Evolutionary conservation across 2,888 invertebrate species (phyloP).

Genomic region (Pachycephus smyrnensis): DNA sequence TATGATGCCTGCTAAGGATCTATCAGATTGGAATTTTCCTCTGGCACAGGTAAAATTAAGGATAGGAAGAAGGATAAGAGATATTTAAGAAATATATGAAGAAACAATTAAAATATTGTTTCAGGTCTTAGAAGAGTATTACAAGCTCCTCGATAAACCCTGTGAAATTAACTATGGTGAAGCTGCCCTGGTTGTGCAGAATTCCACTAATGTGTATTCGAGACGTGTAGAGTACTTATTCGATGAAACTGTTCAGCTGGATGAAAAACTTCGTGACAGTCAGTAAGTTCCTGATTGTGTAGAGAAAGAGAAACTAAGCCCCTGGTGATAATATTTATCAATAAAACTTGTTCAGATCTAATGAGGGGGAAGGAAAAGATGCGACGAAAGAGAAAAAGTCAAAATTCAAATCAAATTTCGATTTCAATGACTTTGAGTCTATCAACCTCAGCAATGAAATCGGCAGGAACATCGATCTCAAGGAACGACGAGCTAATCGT

Average conservation of each 20-base stretch:
- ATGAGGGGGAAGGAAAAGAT: conserved; percentile 9
- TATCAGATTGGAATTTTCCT: conserved; percentile 58
- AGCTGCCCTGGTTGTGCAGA: conserved; percentile 82
- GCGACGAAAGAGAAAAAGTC: conserved; percentile 32
- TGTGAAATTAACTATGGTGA: conserved; percentile 76
- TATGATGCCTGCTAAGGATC: conserved; percentile 53
- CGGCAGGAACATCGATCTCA: conserved; percentile 51
- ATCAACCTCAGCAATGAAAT: conserved; percentile 42
- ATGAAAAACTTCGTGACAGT: conserved; percentile 58
- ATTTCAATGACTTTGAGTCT: conserved; percentile 50
- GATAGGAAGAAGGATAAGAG: not conserved
- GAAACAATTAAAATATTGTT: not conserved
- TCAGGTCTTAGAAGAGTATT: conserved; percentile 54
- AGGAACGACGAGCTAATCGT: conserved; percentile 29
- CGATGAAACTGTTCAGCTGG: conserved; percentile 65
- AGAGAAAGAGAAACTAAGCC: not conserved
- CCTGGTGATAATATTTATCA: not conserved
- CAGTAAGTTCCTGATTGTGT: conserved; percentile 35
- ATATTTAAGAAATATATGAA: not conserved
- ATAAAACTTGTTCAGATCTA: conserved; percentile 1
- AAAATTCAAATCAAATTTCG: conserved; percentile 28
- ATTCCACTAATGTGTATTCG: conserved; percentile 77
- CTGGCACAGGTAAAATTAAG: conserved; percentile 51
- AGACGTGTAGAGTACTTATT: conserved; percentile 78
- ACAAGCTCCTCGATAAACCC: conserved; percentile 41